Conservation (phyloP, 2,797 vertebrate species). For the Pygocentrus nattereri region DNA sequence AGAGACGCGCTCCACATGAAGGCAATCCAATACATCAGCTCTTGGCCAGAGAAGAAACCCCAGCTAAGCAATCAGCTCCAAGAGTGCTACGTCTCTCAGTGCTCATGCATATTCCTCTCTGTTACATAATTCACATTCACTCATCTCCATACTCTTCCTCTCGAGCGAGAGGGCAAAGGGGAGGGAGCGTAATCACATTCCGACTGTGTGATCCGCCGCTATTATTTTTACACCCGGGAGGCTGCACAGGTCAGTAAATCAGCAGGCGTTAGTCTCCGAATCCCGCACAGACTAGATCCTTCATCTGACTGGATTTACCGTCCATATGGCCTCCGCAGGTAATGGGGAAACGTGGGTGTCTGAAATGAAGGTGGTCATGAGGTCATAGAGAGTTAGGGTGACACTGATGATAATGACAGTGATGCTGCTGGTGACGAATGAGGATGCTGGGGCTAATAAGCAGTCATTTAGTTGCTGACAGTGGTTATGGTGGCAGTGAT, state of each 20-base stretch:
- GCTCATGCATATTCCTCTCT: constrained; percentile 51
- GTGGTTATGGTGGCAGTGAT: constrained; percentile 5
- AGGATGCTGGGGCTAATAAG: not conserved
- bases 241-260: constrained; percentile 73
- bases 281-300: constrained; percentile 5
- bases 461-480: constrained; percentile 16
- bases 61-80: constrained; percentile 28
- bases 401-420: constrained; percentile 2
- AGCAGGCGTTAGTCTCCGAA: constrained; percentile 47
- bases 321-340: constrained; percentile 38
- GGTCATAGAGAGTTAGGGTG: not conserved
- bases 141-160: constrained; percentile 46
- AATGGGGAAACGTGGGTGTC: constrained; percentile 20
- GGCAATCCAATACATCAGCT: constrained; percentile 44
- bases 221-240: constrained; percentile 78
- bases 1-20: constrained; percentile 37
- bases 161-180: constrained; percentile 26
- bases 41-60: constrained; percentile 44
- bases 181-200: constrained; percentile 56
- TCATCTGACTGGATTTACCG: constrained; percentile 32
- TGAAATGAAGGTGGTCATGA: constrained; percentile 12
- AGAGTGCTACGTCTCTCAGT: constrained; percentile 28
- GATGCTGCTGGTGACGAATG: not conserved
- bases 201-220: constrained; percentile 69
- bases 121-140: constrained; percentile 50